Base-by-base conservation (phyloP, 2,888 invertebrate genomes). In the Taphrorychus bicolor region DNA sequence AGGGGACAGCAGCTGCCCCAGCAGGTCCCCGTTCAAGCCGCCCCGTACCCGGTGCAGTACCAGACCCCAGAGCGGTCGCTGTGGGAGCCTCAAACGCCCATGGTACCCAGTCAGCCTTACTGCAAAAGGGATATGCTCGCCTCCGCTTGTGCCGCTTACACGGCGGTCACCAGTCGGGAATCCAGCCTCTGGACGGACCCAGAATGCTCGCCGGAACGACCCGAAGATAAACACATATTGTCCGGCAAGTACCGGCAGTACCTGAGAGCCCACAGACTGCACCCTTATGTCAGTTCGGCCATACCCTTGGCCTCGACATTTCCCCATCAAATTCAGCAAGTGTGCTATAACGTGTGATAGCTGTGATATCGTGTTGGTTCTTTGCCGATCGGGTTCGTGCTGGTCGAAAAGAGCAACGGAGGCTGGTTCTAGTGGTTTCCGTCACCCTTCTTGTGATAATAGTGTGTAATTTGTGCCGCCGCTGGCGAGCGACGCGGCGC, bases 341-440 rank as follows among this genome's bases (percentile, higher is more conserved):
- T 87, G 79, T 87, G 86, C 81, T 87, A 86, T 76, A 87, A 87
- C 80, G 86, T 86, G 85, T 87, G 86, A 87, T 85, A 81, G 77
- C 78, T 78, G 79, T 79, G 79, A 79, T 79, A 78, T 57, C 21
- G 48, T 75, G n/a, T n/a, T n/a, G 71, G 70, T 73, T 71, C 70
- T 72, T 60, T 68, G 70, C 72, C 72, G 72, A 66, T 66, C 66
- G 51, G 59, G 23, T 70, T 69, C 40, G 48, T 59, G 64, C 61
- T 59, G 64, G 53, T 59, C 58, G 61, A 54, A 59, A 63, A 58
- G 59, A 60, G 41, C 57, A 61, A 49, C 65, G 65, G 70, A 67
- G 72, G 65, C 65, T 65, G 70, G 70, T 72, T 78, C 77, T 75
- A 76, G 76, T 77, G 77, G 76, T 77, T 76, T 74, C 75, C 76